A percentile compares a stretch with the other conserved stretches of the same genome.
These are phyloP conservation scores for Porites divaricata DNA, from an alignment of 92 coral and sea anemone genomes.

Conservation along the genomic window DNA sequence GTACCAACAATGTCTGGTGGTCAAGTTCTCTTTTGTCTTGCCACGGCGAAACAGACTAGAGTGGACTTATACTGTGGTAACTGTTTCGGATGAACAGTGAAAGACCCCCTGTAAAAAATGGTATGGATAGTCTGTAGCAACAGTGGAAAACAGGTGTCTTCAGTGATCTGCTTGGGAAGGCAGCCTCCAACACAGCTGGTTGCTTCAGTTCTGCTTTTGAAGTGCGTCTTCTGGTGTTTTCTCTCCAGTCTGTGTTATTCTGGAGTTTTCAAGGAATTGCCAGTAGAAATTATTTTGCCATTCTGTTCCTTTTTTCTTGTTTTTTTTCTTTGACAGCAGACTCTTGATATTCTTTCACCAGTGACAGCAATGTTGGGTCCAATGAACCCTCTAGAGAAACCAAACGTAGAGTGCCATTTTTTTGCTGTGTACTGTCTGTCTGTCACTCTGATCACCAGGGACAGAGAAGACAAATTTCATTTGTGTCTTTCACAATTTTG, in stretches of 20 bases:
- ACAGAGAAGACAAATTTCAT: constrained; percentile 21
- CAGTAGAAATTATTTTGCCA: constrained; percentile 11
- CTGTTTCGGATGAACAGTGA: constrained; percentile 55
- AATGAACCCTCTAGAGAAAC: not conserved
- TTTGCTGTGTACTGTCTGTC: constrained; percentile 24
- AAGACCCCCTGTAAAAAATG: constrained; percentile 35
- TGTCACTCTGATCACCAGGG: constrained; percentile 1
- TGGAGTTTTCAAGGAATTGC: constrained; percentile 11
- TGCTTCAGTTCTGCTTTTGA: constrained; percentile 17
- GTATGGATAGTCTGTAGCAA: constrained; percentile 44
- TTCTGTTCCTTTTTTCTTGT: constrained; percentile 12
- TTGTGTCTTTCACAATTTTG: not conserved
- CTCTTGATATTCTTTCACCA: not conserved
- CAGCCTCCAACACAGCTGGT: constrained; percentile 35
- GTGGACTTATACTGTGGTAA: constrained; percentile 52
- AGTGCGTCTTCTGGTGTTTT: constrained; percentile 26
- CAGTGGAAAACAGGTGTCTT: constrained; percentile 47
- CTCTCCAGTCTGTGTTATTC: not conserved
- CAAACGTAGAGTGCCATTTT: constrained; percentile 1
- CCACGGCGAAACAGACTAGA: constrained; percentile 58
- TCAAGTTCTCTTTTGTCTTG: constrained; percentile 59
- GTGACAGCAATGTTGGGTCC: constrained; percentile 3
- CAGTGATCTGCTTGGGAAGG: constrained; percentile 35
- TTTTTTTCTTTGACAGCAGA: constrained; percentile 24
- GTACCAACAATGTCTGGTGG: too few species aligned